Evolutionary conservation across 2,888 invertebrate genomes (phyloP).

Genomic region (Glyphotaelius pellucidus): DNA sequence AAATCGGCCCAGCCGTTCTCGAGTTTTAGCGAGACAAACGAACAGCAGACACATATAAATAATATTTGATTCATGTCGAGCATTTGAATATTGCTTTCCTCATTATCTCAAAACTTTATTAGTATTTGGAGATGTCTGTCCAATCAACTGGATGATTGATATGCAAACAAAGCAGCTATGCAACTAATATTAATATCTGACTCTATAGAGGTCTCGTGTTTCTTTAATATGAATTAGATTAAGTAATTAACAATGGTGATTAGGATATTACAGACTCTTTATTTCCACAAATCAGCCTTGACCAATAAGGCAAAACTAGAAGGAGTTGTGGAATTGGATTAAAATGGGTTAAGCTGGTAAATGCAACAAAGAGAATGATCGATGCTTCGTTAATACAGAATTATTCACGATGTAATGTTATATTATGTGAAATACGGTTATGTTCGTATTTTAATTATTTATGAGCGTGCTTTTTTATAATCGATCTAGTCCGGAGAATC

Average conservation of each 20-base stretch:
- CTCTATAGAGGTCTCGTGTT: neutral
- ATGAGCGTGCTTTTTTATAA: neutral
- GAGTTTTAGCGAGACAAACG: too few species aligned
- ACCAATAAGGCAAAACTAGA: too few species aligned
- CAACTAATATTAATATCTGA: neutral
- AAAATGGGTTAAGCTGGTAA: neutral
- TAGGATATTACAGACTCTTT: too few species aligned
- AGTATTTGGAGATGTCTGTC: too few species aligned
- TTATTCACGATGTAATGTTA: neutral
- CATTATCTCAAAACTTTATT: too few species aligned
- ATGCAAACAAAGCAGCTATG: neutral
- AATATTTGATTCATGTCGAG: too few species aligned
- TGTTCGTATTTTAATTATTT: neutral
- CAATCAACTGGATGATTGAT: neutral
- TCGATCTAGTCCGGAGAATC: neutral
- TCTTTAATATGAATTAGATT: neutral
- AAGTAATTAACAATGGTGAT: too few species aligned
- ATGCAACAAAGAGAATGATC: neutral
- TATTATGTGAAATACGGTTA: neutral
- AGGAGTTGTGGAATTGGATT: neutral
- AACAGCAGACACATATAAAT: too few species aligned
- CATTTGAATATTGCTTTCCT: too few species aligned
- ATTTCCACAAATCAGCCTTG: too few species aligned
- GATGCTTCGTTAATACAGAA: neutral
- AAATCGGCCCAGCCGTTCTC: too few species aligned